phyloP scores from a whole-genome alignment of 2,888 invertebrate genomes.

The Plemyria rubiginata region DNA sequence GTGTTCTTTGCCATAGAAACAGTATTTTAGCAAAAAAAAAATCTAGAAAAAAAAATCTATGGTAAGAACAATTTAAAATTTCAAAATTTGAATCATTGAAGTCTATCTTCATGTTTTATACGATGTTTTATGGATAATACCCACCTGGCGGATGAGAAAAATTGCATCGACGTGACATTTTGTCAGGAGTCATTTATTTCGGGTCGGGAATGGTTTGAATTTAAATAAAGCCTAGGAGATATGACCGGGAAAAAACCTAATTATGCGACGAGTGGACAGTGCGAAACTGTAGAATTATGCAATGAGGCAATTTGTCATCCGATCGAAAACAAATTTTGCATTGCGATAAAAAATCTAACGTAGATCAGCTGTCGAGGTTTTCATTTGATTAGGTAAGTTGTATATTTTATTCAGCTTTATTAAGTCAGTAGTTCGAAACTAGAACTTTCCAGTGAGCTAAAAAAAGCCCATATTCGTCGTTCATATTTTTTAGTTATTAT shows the following conservation, averaged over 20 bases:
- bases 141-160: slow-evolving; percentile 78
- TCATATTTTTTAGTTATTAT: too few species aligned
- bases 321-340: slow-evolving; percentile 45
- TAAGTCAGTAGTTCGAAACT: background rate
- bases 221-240: slow-evolving; percentile 73
- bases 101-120: slow-evolving; percentile 52
- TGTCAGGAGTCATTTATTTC: slow-evolving; percentile 77
- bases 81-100: slow-evolving; percentile 35
- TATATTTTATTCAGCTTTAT: background rate
- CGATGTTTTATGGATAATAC: slow-evolving; percentile 77
- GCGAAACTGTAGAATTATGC: slow-evolving; percentile 37
- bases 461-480: too few species aligned
- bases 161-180: slow-evolving; percentile 74
- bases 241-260: slow-evolving; percentile 51
- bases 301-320: slow-evolving; percentile 52
- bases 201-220: slow-evolving; percentile 53
- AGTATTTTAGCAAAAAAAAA: slow-evolving; percentile 7
- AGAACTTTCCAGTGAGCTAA: background rate
- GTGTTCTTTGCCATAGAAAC: background rate
- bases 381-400: background rate
- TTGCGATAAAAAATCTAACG: slow-evolving; percentile 18
- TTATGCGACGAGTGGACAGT: slow-evolving; percentile 31
- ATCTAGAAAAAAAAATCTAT: slow-evolving; percentile 1
- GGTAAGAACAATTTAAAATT: slow-evolving; percentile 33
- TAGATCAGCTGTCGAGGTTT: slow-evolving; percentile 10